Base-by-base conservation (phyloP, 2,888 invertebrate species). In the Chaetoderma sp. region DNA sequence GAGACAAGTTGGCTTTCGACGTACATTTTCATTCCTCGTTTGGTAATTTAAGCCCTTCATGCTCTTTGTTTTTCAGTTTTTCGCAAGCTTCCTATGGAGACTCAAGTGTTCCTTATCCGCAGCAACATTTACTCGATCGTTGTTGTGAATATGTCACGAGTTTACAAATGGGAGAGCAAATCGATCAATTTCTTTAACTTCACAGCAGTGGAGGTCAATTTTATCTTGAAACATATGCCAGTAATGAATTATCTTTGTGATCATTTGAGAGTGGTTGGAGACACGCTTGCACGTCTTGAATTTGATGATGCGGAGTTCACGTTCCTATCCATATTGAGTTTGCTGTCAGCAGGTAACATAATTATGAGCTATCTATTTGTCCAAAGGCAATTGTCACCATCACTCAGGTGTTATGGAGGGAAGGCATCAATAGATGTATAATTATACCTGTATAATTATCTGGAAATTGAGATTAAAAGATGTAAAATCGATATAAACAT, bases 61-160 rank as follows among this genome's bases (percentile, higher is more conserved):
- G n/a, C 10, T 47, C n/a, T n/a, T 55, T 28, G 56, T 21, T 39
- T 71, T 76, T 2, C 77, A 84, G 84, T 81, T 54, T 83, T 83
- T 58, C 73, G 73, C n/a, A 64, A 64, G 2, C 59, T 84, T 32
- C 57, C 68, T 27, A 55, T 84, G 33, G 75, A 78, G 33, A 80
- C 81, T 49, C 82, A 83, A 63, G 79, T 83, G 18, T 58, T 67
- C 5, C 68, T 81, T 57, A 71, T 83, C 5, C 81, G 81, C 63
- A 71, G 68, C n/a, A 75, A 78, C 30, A 76, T 81, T 57, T 84
- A 83, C 63, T 78, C 80, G 3, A 71, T 84, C 10, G 79, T 79
- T n/a, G 63, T 83, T 27, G 60, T 81, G 50, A 74, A 78, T 54
- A 74, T 78, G 54, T 73, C 79, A 16, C 68, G 75, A 50, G 62